Evolutionary conservation across 2,797 vertebrate species (phyloP), one percentile per base, ranked within the genome.

Genomic region (Acanthopagrus latus): DNA sequence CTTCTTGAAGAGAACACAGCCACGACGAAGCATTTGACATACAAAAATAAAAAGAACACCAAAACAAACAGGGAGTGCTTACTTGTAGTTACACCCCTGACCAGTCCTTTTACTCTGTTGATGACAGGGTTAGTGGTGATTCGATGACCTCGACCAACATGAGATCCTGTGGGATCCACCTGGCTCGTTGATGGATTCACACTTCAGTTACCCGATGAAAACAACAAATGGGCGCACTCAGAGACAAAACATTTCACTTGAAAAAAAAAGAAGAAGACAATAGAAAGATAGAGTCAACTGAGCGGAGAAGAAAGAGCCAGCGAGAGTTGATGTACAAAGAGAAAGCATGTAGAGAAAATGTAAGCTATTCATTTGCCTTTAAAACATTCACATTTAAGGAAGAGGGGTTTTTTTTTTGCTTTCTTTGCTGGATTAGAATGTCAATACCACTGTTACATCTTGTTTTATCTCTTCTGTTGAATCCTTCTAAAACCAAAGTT

Each of bases 101-200:
- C 74, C 29, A 46, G 54, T 58, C 62, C 50, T 80, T 63, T 54
- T 16, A 5, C 25, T n/a, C 1, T 3, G 6, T 27, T 64, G 59
- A 51, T 79, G 23, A 21, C 50, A 62, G 17, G 48, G 74, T 81
- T 59, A 67, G 60, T 46, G 69, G 14, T 57, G 48, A 76, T 78
- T 50, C 51, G 29, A 71, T 78, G 78, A 56, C 56, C 63, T 25
- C 10, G 79, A 76, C 50, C 51, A 21, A 41, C 13, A 23, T 54
- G 63, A 41, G 72, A 74, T 85, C 86, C 74, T 14, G 2, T 8
- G 75, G 81, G 86, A 85, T 85, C 60, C 20, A 18, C 20, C 5
- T 0, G 41, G 14, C 56, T 46, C 52, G 25, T 68, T 89, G 72
- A 89, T 90, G 84, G 81, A 66, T 85, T 91, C 86, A 91, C 85